These are phyloP conservation scores for Furnarius figulus DNA, from an alignment of 2,113 vertebrate species.

Conservation along the genomic window DNA sequence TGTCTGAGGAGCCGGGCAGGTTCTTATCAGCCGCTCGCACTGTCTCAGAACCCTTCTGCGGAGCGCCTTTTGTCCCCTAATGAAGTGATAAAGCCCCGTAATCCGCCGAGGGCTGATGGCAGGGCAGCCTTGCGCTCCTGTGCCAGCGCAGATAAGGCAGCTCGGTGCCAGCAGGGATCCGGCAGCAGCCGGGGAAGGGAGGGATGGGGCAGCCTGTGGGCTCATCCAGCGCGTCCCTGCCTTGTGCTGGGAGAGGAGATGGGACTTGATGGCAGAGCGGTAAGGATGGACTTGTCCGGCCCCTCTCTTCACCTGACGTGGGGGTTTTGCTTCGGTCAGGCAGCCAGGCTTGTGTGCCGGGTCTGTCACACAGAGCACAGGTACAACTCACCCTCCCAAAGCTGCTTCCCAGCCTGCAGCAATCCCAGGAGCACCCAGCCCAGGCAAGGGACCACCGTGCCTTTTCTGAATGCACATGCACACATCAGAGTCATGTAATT, in stretches of 20 bases:
- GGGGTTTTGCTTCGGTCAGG: rapidly evolving
- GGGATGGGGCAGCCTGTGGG: neutral
- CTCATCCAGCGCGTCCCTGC: neutral
- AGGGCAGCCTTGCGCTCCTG: neutral
- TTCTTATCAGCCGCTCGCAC: constrained; percentile 41
- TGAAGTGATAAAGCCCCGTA: constrained; percentile 42
- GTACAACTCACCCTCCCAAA: rapidly evolving
- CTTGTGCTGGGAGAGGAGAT: neutral
- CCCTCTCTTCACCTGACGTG: rapidly evolving
- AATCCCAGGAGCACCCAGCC: rapidly evolving
- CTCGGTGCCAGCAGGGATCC: neutral
- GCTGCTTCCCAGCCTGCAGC: rapidly evolving
- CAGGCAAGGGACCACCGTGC: rapidly evolving
- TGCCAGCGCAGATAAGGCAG: constrained; percentile 36
- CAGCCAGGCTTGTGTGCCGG: neutral
- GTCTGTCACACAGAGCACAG: rapidly evolving
- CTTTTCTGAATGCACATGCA: rapidly evolving
- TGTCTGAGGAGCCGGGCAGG: neutral
- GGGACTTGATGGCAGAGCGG: rapidly evolving
- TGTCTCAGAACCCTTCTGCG: constrained; percentile 54
- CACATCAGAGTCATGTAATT: rapidly evolving
- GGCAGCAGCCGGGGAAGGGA: neutral
- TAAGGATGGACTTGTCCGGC: neutral
- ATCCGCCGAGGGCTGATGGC: constrained; percentile 14
- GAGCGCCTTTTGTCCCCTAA: constrained; percentile 54